Evolutionary conservation across 2,113 vertebrate genomes (phyloP).

Genomic region (Marcusenius ussheri): DNA sequence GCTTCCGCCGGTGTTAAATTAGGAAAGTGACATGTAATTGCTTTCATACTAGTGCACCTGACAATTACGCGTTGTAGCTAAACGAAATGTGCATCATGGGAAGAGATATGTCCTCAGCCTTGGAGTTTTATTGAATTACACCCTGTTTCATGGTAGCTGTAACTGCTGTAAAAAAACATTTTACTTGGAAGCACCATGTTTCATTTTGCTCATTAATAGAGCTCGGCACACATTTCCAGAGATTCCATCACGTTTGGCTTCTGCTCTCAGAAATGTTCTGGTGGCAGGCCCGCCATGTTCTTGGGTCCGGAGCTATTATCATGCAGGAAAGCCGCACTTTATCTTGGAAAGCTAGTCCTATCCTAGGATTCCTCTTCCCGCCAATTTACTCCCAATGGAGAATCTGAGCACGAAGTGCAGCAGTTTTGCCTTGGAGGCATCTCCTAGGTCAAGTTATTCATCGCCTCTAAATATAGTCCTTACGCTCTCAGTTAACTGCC

Average conservation of each 20-base stretch:
- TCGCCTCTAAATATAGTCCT: conserved; percentile 27
- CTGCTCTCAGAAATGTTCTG: neutral
- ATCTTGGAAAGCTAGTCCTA: neutral
- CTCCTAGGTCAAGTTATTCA: conserved; percentile 16
- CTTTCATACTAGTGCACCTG: neutral
- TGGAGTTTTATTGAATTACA: neutral
- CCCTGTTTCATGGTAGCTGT: neutral
- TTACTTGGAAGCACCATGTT: neutral
- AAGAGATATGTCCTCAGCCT: neutral
- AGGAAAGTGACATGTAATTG: neutral
- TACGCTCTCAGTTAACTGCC: conserved; percentile 18
- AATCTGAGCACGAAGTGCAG: conserved; percentile 1
- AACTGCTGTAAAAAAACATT: neutral
- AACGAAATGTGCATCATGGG: neutral
- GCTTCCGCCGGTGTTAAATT: neutral
- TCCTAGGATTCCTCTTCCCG: neutral
- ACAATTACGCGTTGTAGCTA: neutral
- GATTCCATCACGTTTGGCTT: neutral
- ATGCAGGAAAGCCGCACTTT: neutral
- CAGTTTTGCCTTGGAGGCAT: conserved; percentile 7
- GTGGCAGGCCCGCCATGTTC: neutral
- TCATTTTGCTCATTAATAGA: neutral
- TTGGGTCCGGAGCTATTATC: neutral
- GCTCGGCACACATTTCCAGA: neutral
- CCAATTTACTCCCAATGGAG: neutral